Conservation (phyloP, 2,888 invertebrate species). For the Campoplex capitator region DNA sequence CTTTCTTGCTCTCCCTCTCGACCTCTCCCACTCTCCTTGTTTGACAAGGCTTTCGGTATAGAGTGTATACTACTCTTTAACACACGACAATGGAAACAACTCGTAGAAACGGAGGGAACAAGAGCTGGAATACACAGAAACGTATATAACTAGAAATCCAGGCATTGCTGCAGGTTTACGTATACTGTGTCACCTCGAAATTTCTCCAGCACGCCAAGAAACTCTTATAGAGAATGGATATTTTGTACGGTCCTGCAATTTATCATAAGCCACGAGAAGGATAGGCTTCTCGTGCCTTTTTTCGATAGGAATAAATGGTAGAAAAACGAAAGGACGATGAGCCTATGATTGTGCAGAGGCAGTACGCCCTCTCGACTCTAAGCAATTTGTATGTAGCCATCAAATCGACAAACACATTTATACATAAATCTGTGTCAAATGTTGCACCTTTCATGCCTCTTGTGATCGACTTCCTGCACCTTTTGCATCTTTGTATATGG, state of each 20-base stretch:
- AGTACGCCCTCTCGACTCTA: slow-evolving; percentile 12
- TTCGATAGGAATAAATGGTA: too few relatives aligned
- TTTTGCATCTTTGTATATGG: slow-evolving; percentile 8
- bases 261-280: slow-evolving; percentile 56
- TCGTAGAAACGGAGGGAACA: slow-evolving; percentile 38
- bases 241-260: slow-evolving; percentile 54
- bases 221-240: slow-evolving; percentile 55
- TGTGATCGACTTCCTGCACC: slow-evolving; percentile 57
- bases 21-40: slow-evolving; percentile 20
- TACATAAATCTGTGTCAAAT: slow-evolving; percentile 7
- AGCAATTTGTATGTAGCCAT: neutral
- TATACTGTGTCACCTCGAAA: slow-evolving; percentile 22
- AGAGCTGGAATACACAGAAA: slow-evolving; percentile 29
- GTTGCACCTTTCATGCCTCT: slow-evolving; percentile 57
- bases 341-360: neutral
- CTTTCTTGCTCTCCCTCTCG: slow-evolving; percentile 18
- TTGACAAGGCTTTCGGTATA: slow-evolving; percentile 41
- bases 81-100: slow-evolving; percentile 52
- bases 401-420: slow-evolving; percentile 18
- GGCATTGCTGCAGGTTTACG: slow-evolving; percentile 44
- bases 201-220: slow-evolving; percentile 45
- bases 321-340: slow-evolving; percentile 15
- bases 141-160: slow-evolving; percentile 6
- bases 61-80: slow-evolving; percentile 24
- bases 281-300: too few relatives aligned